These are phyloP conservation scores for Drosophila differens DNA, from an alignment of 2,888 invertebrate genomes.

Conservation along the genomic window DNA sequence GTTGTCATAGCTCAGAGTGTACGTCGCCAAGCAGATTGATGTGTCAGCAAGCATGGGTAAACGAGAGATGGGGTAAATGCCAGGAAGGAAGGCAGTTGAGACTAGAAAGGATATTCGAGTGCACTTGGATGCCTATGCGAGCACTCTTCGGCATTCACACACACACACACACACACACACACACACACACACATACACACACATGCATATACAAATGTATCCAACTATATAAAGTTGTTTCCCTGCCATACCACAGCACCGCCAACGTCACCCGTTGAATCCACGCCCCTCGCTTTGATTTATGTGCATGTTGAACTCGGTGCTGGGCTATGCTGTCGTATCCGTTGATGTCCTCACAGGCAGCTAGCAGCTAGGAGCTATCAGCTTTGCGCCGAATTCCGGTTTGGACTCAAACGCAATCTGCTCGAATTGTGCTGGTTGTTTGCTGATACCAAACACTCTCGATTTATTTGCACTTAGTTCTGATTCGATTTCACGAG, in stretches of 20 bases:
- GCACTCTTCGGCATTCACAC: slow-evolving; percentile 32
- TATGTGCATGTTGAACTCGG: slow-evolving; percentile 61
- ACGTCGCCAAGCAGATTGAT: slow-evolving; percentile 71
- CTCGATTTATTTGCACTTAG: slow-evolving; percentile 69
- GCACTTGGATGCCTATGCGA: slow-evolving; percentile 75
- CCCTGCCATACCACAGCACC: slow-evolving; percentile 49
- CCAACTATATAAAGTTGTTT: slow-evolving; percentile 50
- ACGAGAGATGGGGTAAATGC: not conserved
- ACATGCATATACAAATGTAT: slow-evolving; percentile 17
- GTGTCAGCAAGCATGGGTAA: slow-evolving; percentile 23
- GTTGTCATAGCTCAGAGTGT: slow-evolving; percentile 69
- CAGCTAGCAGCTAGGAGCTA: slow-evolving; percentile 11
- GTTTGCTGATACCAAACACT: slow-evolving; percentile 61
- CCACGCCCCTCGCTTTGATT: slow-evolving; percentile 58
- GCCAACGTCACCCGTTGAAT: slow-evolving; percentile 2
- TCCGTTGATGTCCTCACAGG: slow-evolving; percentile 6
- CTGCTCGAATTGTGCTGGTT: slow-evolving; percentile 60
- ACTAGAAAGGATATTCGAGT: slow-evolving; percentile 64
- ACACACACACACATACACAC: slow-evolving; percentile 3
- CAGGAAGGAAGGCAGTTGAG: slow-evolving; percentile 32
- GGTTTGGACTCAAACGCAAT: slow-evolving; percentile 40
- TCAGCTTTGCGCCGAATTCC: slow-evolving; percentile 23
- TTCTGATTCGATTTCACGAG: slow-evolving; percentile 67
- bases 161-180: slow-evolving; percentile 8
- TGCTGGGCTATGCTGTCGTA: slow-evolving; percentile 8